phyloP scores from a whole-genome alignment of 23 tunicate species.

The Clavelina lepadiformis region DNA sequence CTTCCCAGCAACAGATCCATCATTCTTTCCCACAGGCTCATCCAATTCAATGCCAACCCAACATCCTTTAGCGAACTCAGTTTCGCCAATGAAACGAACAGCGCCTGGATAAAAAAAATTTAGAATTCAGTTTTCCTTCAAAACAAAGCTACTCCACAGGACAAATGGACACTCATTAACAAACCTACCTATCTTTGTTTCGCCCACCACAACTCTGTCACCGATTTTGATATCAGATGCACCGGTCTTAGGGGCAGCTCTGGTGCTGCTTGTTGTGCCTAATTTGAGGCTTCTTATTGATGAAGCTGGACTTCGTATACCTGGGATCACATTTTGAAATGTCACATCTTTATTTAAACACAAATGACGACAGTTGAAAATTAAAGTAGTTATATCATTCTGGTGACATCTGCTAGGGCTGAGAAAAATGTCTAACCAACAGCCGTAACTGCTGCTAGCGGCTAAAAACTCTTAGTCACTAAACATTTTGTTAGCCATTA shows the following conservation, averaged over 20 bases:
- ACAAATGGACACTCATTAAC: background rate
- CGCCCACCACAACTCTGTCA: slow-evolving; percentile 61
- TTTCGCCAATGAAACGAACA: slow-evolving; percentile 79
- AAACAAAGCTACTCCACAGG: background rate
- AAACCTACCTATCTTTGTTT: slow-evolving; percentile 53
- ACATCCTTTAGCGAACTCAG: slow-evolving; percentile 91
- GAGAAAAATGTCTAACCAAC: too few species aligned
- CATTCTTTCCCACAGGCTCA: slow-evolving; percentile 87
- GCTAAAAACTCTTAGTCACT: too few species aligned
- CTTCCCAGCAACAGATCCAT: slow-evolving; percentile 83
- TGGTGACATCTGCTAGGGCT: too few species aligned
- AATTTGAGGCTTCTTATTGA: slow-evolving; percentile 65
- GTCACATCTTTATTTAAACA: background rate
- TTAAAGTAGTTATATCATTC: too few species aligned
- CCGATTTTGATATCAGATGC: slow-evolving; percentile 42
- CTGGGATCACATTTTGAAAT: too few species aligned
- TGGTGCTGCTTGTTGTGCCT: slow-evolving; percentile 25
- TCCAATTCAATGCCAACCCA: slow-evolving; percentile 99
- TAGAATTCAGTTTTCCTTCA: background rate
- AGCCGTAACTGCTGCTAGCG: too few species aligned
- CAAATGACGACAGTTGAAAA: too few species aligned
- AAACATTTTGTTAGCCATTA: too few species aligned
- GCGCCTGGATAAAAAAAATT: slow-evolving; percentile 26
- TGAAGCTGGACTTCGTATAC: slow-evolving; percentile 70
- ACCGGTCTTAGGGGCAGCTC: background rate